Conservation (phyloP, 2,888 invertebrate genomes). For the Piscicola geometra region DNA sequence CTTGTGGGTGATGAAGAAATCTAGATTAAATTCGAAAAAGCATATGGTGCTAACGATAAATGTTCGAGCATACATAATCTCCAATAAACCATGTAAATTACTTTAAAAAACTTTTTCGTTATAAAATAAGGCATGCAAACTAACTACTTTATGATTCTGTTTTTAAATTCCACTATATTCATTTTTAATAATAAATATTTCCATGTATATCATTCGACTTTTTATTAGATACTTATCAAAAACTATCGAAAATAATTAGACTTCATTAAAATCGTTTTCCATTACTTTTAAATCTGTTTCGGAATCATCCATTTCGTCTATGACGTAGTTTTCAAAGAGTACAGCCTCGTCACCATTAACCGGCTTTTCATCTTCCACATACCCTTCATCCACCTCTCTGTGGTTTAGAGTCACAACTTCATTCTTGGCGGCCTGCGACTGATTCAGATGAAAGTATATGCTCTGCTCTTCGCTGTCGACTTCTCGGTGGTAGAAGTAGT, state of each 20-base stretch:
- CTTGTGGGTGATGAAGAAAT: no score
- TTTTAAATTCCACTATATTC: no score
- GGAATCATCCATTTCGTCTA: not conserved
- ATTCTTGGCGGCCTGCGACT: not conserved
- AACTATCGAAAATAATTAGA: not conserved
- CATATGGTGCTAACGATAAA: no score
- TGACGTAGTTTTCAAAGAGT: not conserved
- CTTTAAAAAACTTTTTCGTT: not conserved
- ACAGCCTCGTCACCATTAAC: not conserved
- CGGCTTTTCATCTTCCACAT: constrained; percentile 1
- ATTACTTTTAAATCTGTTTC: not conserved
- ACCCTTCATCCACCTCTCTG: not conserved
- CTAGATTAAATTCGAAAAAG: no score
- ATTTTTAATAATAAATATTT: no score
- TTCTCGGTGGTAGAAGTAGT: constrained; percentile 99
- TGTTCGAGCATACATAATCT: no score
- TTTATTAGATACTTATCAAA: not conserved
- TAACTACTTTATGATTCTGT: no score
- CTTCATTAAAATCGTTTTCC: not conserved
- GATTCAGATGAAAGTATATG: constrained; percentile 1
- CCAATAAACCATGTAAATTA: no score
- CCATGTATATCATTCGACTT: not conserved
- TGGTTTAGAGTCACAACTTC: not conserved
- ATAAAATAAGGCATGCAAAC: constrained; percentile 2
- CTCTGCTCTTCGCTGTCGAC: constrained; percentile 86